phyloP scores from a whole-genome alignment of 2,113 vertebrate species.

The Corvus hawaiiensis region DNA sequence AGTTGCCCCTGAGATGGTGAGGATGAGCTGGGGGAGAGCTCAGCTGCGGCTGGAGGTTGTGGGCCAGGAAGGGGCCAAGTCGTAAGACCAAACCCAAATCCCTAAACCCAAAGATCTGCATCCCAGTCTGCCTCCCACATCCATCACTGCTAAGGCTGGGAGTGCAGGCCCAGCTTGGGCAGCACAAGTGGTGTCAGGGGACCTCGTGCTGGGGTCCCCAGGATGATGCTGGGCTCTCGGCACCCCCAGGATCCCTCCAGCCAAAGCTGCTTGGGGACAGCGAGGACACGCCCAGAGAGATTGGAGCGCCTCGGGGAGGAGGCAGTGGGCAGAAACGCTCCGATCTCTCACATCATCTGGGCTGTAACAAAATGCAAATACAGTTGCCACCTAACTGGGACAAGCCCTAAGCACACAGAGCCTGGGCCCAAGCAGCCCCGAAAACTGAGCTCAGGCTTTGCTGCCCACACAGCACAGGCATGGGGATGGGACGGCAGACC shows the following conservation, averaged over 20 bases:
- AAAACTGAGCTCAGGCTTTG: neutral
- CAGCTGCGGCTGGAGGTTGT: neutral
- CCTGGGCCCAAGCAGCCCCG: neutral
- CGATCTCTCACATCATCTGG: fast-evolving
- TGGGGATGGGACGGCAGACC: neutral
- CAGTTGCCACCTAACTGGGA: neutral
- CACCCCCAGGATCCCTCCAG: neutral
- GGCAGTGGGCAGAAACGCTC: neutral
- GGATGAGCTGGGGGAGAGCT: neutral
- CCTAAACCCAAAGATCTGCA: neutral
- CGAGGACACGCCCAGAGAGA: fast-evolving
- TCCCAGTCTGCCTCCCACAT: neutral
- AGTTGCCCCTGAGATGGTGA: fast-evolving
- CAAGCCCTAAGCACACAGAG: neutral
- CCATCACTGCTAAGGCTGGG: neutral
- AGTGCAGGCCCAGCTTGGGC: neutral
- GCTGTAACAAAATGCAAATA: neutral
- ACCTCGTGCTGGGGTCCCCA: neutral
- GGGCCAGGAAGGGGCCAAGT: neutral
- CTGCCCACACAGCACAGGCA: neutral
- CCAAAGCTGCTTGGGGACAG: neutral
- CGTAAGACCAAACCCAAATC: neutral
- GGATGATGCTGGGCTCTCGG: neutral
- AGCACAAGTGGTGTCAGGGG: neutral
- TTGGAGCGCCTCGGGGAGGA: neutral